phyloP scores from a whole-genome alignment of 2,888 invertebrate genomes.

The Caenorhabditis macrosperma region DNA sequence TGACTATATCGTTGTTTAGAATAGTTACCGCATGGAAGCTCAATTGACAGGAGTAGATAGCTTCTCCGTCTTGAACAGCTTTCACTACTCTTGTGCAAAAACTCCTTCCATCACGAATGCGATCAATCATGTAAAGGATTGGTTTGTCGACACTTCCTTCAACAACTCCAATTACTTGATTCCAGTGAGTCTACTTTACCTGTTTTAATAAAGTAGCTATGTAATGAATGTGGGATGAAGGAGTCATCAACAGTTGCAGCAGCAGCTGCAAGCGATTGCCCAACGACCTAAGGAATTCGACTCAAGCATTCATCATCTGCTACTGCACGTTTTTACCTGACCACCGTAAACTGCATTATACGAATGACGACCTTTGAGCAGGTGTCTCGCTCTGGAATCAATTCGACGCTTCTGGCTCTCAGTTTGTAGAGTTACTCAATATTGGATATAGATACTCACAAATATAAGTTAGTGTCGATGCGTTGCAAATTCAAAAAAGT shows the following conservation, averaged over 20 bases:
- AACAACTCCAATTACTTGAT: neutral
- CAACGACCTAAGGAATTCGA: slow-evolving; percentile 51
- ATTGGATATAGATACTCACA: no score
- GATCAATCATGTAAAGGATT: slow-evolving; percentile 81
- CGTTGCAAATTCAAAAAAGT: slow-evolving; percentile 62
- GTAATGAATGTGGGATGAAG: slow-evolving; percentile 62
- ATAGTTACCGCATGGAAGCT: slow-evolving; percentile 68
- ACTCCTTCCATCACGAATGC: slow-evolving; percentile 81
- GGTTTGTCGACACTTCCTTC: slow-evolving; percentile 76
- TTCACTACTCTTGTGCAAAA: slow-evolving; percentile 81
- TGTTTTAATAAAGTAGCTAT: slow-evolving; percentile 63
- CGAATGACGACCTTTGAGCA: slow-evolving; percentile 60
- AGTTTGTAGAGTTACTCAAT: no score
- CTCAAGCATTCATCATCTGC: neutral
- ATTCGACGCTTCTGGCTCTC: neutral
- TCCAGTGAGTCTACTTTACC: slow-evolving; percentile 31
- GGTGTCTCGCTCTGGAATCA: slow-evolving; percentile 54
- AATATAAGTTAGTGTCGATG: slow-evolving; percentile 59
- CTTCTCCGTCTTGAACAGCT: slow-evolving; percentile 81
- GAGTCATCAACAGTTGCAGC: slow-evolving; percentile 61
- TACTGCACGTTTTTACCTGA: no score
- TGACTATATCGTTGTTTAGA: no score
- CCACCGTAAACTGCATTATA: slow-evolving; percentile 63
- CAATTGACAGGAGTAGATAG: slow-evolving; percentile 80
- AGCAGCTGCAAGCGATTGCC: slow-evolving; percentile 60